phyloP scores from a whole-genome alignment of 2,113 vertebrate species.

The Pterocles orientalis region DNA sequence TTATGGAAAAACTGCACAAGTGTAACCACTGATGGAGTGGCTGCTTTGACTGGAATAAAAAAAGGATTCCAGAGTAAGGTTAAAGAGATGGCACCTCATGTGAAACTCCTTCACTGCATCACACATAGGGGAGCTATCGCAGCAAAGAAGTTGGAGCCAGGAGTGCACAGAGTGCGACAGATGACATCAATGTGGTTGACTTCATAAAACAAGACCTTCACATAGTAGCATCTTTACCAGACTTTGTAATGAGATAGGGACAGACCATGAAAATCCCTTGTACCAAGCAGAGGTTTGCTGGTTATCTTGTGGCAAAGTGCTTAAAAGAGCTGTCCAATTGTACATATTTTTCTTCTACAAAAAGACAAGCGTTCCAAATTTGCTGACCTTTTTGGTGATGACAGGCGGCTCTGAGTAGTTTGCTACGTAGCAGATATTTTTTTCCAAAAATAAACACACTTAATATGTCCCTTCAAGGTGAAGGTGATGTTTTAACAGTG shows the following conservation, averaged over 20 bases:
- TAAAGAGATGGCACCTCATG: fast-evolving
- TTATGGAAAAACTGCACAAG: not conserved
- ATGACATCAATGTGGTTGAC: not conserved
- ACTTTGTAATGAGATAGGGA: not conserved
- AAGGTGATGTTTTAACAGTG: not conserved
- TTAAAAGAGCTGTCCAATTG: not conserved
- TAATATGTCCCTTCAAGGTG: not conserved
- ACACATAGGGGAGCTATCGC: not conserved
- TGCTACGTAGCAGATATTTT: not conserved
- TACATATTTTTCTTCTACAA: not conserved
- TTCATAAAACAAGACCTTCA: not conserved
- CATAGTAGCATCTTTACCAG: not conserved
- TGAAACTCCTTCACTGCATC: not conserved
- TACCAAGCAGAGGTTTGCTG: not conserved
- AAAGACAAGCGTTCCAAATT: not conserved
- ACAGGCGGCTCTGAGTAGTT: not conserved
- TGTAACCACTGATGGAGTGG: not conserved
- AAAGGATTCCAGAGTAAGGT: not conserved
- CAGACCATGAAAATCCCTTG: not conserved
- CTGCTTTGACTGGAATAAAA: too few relatives aligned
- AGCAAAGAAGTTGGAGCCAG: not conserved
- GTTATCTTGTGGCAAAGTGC: not conserved
- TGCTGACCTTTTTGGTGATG: not conserved
- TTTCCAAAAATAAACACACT: not conserved
- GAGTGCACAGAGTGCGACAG: not conserved